Base-by-base conservation (phyloP, 2,888 invertebrate genomes). In the Molorchus minor region DNA sequence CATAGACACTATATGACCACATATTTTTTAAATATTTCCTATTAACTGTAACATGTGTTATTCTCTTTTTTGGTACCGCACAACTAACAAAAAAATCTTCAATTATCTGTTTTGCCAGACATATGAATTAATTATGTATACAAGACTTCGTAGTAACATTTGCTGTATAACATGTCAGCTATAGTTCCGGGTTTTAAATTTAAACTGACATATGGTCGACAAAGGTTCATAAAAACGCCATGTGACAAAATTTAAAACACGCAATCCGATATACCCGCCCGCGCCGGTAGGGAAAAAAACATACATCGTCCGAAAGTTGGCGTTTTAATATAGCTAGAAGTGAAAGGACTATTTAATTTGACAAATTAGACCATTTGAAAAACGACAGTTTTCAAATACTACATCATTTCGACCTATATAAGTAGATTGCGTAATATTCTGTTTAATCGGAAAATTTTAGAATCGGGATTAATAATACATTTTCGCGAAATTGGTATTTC, bases 181-280 rank as follows among this genome's bases (percentile, higher is more conserved):
- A 41, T 51, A 61, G 62, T 56, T 62, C 62, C 62, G 62, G 58
- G 58, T 56, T 58, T 56, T 62, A 53, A 62, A 58, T 53, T 58
- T 53, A 58, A 52, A 25, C 30, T 19, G 51, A 52, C 58, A 58
- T 62, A 56, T 62, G 58, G 55, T n/a, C 21, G 21, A 41, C 38
- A 47, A 47, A 46, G 62, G 52, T 47, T 46, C 44, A 55, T 20
- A 25, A 56, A 56, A 60, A 56, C 60, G 36, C 56, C 60, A 60
- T 60, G 60, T 60, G 60, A 56, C 60, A 52, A 19, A 43, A 57
- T 38, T 56, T 25, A 45, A 59, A 56, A 46, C 60, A 60, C 56
- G 60, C 56, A 36, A 56, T 57, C 56, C 35, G 56, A 56, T 56
- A 47, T 43, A 43, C 38, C 15, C 16, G 40, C 17, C 33, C 17